Percentiles rank a stretch among this genome's conserved stretches.
Evolutionary conservation across 2,113 vertebrate species (phyloP).

Genomic region (Planiliza haematocheilus): DNA sequence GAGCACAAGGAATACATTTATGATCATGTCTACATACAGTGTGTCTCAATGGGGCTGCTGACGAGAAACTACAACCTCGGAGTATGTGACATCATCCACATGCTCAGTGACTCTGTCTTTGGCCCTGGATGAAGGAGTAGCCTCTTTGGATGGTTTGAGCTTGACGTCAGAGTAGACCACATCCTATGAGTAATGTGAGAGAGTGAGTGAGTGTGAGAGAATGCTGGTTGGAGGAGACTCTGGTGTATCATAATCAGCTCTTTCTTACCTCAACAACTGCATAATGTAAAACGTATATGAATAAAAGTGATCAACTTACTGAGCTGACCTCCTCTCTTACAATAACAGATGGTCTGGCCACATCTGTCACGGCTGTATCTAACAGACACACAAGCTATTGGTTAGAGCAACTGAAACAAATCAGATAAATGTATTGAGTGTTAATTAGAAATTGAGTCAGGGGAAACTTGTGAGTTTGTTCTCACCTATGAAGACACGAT

Average conservation of each 20-base stretch:
- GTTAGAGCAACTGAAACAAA: slow-evolving; percentile 7
- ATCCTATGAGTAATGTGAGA: slow-evolving; percentile 39
- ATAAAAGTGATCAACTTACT: not conserved
- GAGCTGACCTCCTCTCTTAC: slow-evolving; percentile 46
- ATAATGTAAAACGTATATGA: not conserved
- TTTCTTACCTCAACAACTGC: not conserved
- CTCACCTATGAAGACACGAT: slow-evolving; percentile 49
- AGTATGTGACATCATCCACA: slow-evolving; percentile 53
- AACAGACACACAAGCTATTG: slow-evolving; percentile 17
- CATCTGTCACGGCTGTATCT: slow-evolving; percentile 30
- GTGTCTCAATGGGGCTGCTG: not conserved
- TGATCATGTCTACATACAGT: not conserved
- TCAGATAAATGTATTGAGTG: not conserved
- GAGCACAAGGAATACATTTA: not conserved
- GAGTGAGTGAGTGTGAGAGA: not conserved
- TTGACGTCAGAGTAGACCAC: slow-evolving; percentile 60
- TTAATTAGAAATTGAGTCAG: not conserved
- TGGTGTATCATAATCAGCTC: not conserved
- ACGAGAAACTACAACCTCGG: slow-evolving; percentile 19
- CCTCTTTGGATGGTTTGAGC: not conserved
- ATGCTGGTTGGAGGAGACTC: not conserved
- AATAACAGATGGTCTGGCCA: slow-evolving; percentile 9
- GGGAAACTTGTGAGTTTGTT: not conserved
- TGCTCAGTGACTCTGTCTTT: rapidly evolving
- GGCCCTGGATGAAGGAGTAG: not conserved